phyloP scores from a whole-genome alignment of 1,140 invertebrate species.

The Pteromalus puparum region DNA sequence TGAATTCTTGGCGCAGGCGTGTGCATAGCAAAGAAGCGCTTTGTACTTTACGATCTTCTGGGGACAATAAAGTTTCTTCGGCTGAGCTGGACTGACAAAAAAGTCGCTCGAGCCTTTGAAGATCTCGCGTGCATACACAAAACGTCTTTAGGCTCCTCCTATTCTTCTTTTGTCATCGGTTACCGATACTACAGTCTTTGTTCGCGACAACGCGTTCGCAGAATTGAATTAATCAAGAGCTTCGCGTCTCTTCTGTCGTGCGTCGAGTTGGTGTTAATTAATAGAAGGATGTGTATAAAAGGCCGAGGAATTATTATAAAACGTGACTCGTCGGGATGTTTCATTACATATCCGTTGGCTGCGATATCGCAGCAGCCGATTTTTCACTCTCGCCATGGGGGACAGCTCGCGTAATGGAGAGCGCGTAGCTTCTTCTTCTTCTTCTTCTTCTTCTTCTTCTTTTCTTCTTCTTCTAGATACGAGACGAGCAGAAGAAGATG shows the following conservation, averaged over 20 bases:
- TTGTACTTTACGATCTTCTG: not conserved
- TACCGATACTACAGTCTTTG: too few relatives aligned
- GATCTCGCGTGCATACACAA: too few relatives aligned
- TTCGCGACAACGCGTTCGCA: slow-evolving; percentile 8
- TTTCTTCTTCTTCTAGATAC: not conserved
- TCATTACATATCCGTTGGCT: slow-evolving; percentile 52
- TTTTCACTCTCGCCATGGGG: slow-evolving; percentile 60
- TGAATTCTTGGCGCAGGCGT: not conserved
- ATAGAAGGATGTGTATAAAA: slow-evolving; percentile 55
- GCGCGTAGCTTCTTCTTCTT: not conserved
- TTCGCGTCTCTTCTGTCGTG: not conserved
- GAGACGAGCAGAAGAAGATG: slow-evolving; percentile 44
- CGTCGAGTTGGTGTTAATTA: slow-evolving; percentile 56
- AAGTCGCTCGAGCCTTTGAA: too few relatives aligned
- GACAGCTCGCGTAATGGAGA: slow-evolving; percentile 49
- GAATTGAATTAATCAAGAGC: slow-evolving; percentile 51
- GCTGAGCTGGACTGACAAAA: not conserved
- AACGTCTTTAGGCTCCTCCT: too few relatives aligned
- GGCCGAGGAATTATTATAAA: slow-evolving; percentile 62
- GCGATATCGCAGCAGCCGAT: slow-evolving; percentile 56
- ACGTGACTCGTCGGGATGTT: slow-evolving; percentile 63
- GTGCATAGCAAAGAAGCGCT: too few relatives aligned
- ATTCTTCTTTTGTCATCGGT: too few relatives aligned
- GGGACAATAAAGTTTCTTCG: not conserved
- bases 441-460: not conserved